Conservation (phyloP, 2,888 invertebrate species). For the Agrilus mali region DNA sequence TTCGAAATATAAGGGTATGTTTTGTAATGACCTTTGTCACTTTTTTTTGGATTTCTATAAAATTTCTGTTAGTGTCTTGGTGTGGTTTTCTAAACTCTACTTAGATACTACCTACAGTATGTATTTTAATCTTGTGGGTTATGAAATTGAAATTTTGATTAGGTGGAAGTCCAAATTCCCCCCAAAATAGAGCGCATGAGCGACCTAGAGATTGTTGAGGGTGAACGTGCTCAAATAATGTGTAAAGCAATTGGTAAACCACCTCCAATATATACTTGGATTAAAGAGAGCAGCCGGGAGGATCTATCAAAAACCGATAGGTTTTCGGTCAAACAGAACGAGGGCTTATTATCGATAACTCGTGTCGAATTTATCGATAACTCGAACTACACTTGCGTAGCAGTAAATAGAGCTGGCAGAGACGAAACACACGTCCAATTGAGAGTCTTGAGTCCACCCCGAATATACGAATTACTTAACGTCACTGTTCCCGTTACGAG, state of each 20-base stretch:
- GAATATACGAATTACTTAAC: constrained; percentile 65
- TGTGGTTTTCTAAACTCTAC: too few species aligned
- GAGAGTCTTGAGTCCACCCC: constrained; percentile 64
- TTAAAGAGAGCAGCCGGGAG: constrained; percentile 57
- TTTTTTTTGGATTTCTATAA: background rate
- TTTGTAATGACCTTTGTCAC: background rate
- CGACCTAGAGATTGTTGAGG: constrained; percentile 61
- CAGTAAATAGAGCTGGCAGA: constrained; percentile 65
- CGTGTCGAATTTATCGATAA: constrained; percentile 66
- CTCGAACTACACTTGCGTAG: constrained; percentile 69
- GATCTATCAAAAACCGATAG: constrained; percentile 57
- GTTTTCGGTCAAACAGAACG: constrained; percentile 55
- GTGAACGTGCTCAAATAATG: constrained; percentile 58
- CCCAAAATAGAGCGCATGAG: constrained; percentile 57
- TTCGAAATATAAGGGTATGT: constrained; percentile 60
- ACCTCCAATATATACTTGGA: constrained; percentile 72
- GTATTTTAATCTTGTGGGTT: too few species aligned
- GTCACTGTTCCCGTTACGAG: constrained; percentile 50
- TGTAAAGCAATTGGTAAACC: constrained; percentile 80
- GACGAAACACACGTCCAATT: constrained; percentile 56
- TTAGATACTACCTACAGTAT: too few species aligned
- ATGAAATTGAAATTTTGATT: too few species aligned
- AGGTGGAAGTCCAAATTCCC: constrained; percentile 56
- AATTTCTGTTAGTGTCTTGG: too few species aligned
- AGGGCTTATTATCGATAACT: constrained; percentile 60